Evolutionary conservation across 2,797 vertebrate genomes (phyloP), one percentile per base, ranked within the genome.

Genomic region (Cirrhinus molitorella): DNA sequence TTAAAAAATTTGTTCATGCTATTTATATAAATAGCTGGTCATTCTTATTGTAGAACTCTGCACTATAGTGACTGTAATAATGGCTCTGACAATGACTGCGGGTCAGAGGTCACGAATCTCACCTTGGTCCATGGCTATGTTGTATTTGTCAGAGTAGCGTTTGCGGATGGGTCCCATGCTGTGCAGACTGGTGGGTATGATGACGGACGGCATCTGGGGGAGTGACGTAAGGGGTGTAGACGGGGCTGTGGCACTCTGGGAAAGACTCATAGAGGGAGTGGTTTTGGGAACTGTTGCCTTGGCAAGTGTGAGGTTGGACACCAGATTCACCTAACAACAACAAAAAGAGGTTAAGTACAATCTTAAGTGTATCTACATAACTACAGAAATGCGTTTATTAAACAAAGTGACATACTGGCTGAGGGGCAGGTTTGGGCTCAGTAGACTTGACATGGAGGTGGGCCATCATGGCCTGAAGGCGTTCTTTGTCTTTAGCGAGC

Each of bases 381-480:
- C 25, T n/a, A 61, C 68, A 73, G 21, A 40, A 40, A 68, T n/a
- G 51, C 7, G 37, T 70, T 14, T 68, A 81, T 47, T 37, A 13
- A 74, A 55, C 28, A 10, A 47, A 65, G 25, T 55, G 79, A 66
- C 96, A 95, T 94, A 99, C 98, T 49, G 98, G 97, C 92, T 97
- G 98, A 75, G 96, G 96, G 91, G 97, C 95, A 79, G 96, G 92
- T 96, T 97, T 99, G 93, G 97, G 96, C 93, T 99, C 98, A 75
- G 97, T 97, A 82, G 98, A 98, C 91, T 99, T 99, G 91, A 97
- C 96, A 16, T 96, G 96, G 90, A 99, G 97, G 89, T 99, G 98
- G 88, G 97, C 97, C 98, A 99, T 99, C 98, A 99, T 99, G 70
- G 98, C 98, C 92, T 99, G 98, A 90, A 99, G 97, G 79, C 98